Base-by-base conservation (phyloP, 2,113 vertebrate species). In the Haemorhous mexicanus region DNA sequence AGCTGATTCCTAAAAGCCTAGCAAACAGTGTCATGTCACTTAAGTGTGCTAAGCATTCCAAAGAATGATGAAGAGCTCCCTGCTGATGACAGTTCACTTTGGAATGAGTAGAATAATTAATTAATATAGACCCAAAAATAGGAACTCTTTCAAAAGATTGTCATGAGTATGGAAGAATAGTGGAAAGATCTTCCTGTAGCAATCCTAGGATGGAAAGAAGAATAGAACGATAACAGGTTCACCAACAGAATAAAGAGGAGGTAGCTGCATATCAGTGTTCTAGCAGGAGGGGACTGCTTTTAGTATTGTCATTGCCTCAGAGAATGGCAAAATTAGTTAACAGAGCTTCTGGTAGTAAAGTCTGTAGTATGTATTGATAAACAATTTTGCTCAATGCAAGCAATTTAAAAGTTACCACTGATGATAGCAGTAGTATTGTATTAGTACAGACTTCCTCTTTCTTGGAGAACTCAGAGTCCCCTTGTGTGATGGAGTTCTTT, bases 101-200 rank as follows among this genome's bases (percentile, higher is more conserved):
- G 75, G 35, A 87, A 95, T 66, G 19, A 91, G 76, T 85, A 82
- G 49, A 85, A 85, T 82, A 89, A 80, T 83, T 86, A 90, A 64
- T 89, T 77, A 81, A 83, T 77, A 32, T 11, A 59, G 50, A 86
- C 23, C 11, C 37, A 30, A 90, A 70, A 91, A 50, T 8, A 92
- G 47, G 47, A 74, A 33, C 86, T 52, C 14, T 91, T 94, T 95
- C 39, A 59, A 52, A 47, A 76, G 35, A 9, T 62, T 90, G 8
- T 77, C 47, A 39, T 63, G 39, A 50, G 35, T 37, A 22, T 43
- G 26, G 30, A 33, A 93, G 59, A 87, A 68, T 6, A 61, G 35
- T 26, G 12, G 39, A 64, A 59, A 77, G 12, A 35, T 70, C 28
- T 69, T 82, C 41, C 68, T 44, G 4, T 21, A 59, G 28, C 52